Conservation (phyloP, 2,113 vertebrate genomes). For the Cynopterus brachyotis region DNA sequence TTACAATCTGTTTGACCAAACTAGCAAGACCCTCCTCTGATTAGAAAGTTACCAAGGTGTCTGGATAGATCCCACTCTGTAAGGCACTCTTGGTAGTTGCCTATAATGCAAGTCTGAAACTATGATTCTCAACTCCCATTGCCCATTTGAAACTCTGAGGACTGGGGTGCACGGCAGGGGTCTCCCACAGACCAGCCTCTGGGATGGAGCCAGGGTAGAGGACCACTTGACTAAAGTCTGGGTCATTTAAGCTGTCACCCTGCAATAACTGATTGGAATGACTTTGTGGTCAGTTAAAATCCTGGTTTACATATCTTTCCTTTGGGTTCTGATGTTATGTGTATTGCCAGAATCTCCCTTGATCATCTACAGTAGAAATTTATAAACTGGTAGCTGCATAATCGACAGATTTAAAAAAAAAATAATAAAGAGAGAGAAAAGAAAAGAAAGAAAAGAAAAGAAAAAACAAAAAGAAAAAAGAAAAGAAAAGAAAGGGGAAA, state of each 20-base stretch:
- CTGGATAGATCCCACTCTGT: background rate
- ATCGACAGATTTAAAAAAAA: background rate
- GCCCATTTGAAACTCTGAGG: background rate
- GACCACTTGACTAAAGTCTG: background rate
- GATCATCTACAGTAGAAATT: background rate
- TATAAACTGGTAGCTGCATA: background rate
- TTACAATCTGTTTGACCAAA: background rate
- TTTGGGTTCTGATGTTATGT: conserved; percentile 36
- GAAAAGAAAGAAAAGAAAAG: background rate
- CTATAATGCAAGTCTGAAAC: background rate
- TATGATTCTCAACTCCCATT: background rate
- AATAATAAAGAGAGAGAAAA: too few relatives aligned
- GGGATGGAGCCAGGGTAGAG: background rate
- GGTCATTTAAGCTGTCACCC: background rate
- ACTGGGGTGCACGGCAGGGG: too few relatives aligned
- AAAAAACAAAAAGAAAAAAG: too few relatives aligned
- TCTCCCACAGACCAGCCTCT: background rate
- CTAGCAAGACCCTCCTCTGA: background rate
- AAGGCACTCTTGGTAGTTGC: background rate
- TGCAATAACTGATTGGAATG: background rate
- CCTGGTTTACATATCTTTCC: background rate
- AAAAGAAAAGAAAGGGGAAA: background rate
- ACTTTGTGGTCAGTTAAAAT: background rate
- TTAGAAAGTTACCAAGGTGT: background rate
- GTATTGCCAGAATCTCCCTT: conserved; percentile 15